These are phyloP conservation scores for Dendropsophus ebraccatus DNA, from an alignment of 2,113 vertebrate genomes.

Conservation along the genomic window DNA sequence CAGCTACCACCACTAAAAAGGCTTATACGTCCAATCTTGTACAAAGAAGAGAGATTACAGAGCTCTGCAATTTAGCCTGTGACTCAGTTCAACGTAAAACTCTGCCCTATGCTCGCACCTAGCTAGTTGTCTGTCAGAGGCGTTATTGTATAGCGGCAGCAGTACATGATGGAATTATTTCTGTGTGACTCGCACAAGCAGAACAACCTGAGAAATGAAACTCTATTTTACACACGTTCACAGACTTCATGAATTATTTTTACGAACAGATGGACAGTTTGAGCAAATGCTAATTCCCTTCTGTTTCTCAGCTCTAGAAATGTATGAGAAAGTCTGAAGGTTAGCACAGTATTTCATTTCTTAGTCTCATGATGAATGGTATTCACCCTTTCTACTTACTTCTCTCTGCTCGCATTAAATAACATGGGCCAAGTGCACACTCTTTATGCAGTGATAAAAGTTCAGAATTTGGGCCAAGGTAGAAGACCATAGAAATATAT, in stretches of 20 bases:
- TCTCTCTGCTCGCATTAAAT: neutral
- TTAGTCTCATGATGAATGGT: neutral
- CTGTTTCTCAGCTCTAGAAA: conserved; percentile 50
- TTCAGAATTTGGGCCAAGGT: neutral
- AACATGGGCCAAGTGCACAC: neutral
- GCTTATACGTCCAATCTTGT: neutral
- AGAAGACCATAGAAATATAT: neutral
- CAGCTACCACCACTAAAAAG: neutral
- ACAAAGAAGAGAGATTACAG: neutral
- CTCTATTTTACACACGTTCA: conserved; percentile 45
- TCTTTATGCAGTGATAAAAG: neutral
- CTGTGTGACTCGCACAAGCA: neutral
- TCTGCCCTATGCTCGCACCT: conserved; percentile 23
- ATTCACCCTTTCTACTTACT: neutral
- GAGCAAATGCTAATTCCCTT: conserved; percentile 57
- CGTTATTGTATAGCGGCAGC: neutral
- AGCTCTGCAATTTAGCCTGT: conserved; percentile 22
- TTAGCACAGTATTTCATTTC: conserved; percentile 48
- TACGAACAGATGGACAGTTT: conserved; percentile 53
- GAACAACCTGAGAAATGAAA: conserved; percentile 18
- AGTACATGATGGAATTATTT: conserved; percentile 12
- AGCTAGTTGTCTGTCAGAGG: conserved; percentile 1
- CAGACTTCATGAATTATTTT: conserved; percentile 52
- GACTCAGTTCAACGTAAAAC: neutral
- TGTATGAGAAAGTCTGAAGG: conserved; percentile 50